Evolutionary conservation across 2,113 vertebrate genomes (phyloP).

Genomic region (Suncus etruscus): DNA sequence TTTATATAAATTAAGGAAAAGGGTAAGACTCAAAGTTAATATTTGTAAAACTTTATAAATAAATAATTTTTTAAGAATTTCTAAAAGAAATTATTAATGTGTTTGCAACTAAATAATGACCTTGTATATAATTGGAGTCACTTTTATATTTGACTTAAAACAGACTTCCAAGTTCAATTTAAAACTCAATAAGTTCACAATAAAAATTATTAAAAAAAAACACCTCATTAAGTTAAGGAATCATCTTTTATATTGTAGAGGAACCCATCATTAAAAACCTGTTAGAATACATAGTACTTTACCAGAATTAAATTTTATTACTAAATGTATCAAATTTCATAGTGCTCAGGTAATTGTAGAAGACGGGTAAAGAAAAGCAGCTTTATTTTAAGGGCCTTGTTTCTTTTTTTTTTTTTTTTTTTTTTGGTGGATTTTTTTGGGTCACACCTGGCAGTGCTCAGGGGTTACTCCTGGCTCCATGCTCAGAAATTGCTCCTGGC

Average conservation of each 20-base stretch:
- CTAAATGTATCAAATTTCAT: constrained; percentile 20
- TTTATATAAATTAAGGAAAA: constrained; percentile 60
- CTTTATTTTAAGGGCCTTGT: background rate
- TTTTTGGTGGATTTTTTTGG: no score
- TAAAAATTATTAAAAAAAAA: no score
- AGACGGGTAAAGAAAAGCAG: background rate
- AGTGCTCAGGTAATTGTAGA: background rate
- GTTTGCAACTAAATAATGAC: background rate
- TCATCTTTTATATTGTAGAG: background rate
- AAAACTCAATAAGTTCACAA: constrained; percentile 23
- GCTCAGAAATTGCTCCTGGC: no score
- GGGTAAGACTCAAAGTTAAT: constrained; percentile 56
- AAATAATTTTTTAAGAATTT: constrained; percentile 55
- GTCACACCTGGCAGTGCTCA: no score
- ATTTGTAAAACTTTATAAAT: constrained; percentile 36
- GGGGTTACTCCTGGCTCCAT: no score
- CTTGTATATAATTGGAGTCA: background rate
- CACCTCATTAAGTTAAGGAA: constrained; percentile 46
- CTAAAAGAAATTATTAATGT: constrained; percentile 23
- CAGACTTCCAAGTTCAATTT: constrained; percentile 22
- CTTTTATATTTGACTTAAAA: constrained; percentile 56
- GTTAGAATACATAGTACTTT: constrained; percentile 4
- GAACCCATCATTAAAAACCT: constrained; percentile 14
- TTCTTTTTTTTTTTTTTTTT: background rate
- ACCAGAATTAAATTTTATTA: constrained; percentile 6